Conservation (phyloP, 2,888 invertebrate species). For the Linnaemya vulpina region DNA sequence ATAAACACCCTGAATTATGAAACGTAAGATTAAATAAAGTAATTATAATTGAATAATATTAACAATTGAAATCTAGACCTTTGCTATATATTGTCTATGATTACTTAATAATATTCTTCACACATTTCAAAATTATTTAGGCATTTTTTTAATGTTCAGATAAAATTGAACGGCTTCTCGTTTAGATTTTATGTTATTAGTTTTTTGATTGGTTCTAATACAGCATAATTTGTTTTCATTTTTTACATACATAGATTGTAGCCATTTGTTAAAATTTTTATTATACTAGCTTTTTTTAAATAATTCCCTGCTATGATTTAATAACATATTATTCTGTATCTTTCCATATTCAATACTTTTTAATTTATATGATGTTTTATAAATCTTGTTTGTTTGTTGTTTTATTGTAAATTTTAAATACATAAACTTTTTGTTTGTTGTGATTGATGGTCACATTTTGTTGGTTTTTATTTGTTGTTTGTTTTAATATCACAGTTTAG, state of each 20-base stretch:
- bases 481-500: conserved; percentile 72
- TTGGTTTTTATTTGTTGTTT: conserved; percentile 66
- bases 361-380: conserved; percentile 61
- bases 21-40: background rate
- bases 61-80: conserved; percentile 21
- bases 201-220: conserved; percentile 24
- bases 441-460: conserved; percentile 71
- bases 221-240: conserved; percentile 38
- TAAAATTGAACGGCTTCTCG: conserved; percentile 35
- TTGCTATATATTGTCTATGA: conserved; percentile 22
- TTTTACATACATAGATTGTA: conserved; percentile 42
- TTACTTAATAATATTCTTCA: conserved; percentile 9
- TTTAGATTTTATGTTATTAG: conserved; percentile 33
- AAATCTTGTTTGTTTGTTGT: conserved; percentile 54
- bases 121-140: conserved; percentile 52
- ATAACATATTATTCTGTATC: conserved; percentile 56
- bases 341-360: conserved; percentile 55
- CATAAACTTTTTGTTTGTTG: conserved; percentile 66
- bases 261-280: conserved; percentile 54
- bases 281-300: conserved; percentile 63
- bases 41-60: background rate
- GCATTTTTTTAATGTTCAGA: conserved; percentile 51
- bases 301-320: conserved; percentile 70
- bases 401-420: conserved; percentile 61
- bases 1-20: background rate